Base-by-base conservation (phyloP, 2,797 vertebrate species). In the Balearica regulorum region DNA sequence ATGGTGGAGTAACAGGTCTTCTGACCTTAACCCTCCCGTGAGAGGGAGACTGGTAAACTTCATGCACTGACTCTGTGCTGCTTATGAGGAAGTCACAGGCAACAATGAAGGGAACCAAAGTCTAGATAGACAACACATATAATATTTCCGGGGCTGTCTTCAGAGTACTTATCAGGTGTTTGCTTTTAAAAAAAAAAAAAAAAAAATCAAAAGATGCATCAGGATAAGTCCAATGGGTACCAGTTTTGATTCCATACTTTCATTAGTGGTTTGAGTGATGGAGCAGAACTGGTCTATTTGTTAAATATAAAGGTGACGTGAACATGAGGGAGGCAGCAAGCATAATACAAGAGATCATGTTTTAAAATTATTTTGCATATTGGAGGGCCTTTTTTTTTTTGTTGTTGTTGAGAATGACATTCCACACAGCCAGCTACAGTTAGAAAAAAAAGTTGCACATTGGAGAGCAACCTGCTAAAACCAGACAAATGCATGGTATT, bases 341-440 rank as follows among this genome's bases (percentile, higher is more conserved):
- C 13, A 43, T 25, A 58, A 41, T 18, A 49, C 3, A 68, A 48
- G 16, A 51, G 5, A 60, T 4, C 3, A 26, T 6, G 3, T 73
- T 65, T 69, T 75, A 20, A 77, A 84, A 35, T 37, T 39, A 29
- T 79, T 33, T 61, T 75, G 35, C 16, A 20, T 31, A 24, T 25
- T 13, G 7, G 16, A 33, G 2, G 4, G 3, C 2, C 6, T 13
- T 14, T 26, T 44, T 65, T n/a, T 53, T 17, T 26, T 44, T 2
- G 10, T 61, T 41, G n/a, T 48, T 16, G 58, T 15, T 24, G 4
- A 54, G 26, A 62, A 37, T 10, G 2, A 5, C 18, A 46, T 87
- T 87, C 28, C 18, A 35, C 18, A 44, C 11, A 73, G 18, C 21
- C 13, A 46, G 8, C 11, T 46, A n/a, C 3, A 58, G 29, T 8